Conservation (phyloP, 1,140 invertebrate genomes). For the Harlomillsia oculata region DNA sequence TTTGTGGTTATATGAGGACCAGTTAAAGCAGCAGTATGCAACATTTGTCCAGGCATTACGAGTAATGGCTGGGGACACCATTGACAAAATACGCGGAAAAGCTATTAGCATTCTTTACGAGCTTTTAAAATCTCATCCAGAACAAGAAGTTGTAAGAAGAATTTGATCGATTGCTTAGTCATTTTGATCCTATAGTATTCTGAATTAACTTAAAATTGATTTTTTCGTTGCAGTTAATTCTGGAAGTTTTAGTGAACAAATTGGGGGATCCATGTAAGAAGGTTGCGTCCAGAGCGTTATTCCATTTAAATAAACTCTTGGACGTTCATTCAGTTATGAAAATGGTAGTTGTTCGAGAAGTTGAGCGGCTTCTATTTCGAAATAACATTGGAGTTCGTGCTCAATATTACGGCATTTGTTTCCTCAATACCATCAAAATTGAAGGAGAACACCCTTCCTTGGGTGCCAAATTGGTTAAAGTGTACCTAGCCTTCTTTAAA, state of each 20-base stretch:
- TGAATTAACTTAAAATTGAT: not conserved
- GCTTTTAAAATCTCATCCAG: slow-evolving; percentile 68
- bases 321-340: slow-evolving; percentile 87
- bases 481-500: slow-evolving; percentile 96
- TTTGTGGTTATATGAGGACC: slow-evolving; percentile 69
- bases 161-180: not conserved
- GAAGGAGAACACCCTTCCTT: slow-evolving; percentile 60
- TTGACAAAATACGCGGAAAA: slow-evolving; percentile 71
- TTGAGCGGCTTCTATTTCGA: slow-evolving; percentile 81
- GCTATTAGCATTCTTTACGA: slow-evolving; percentile 66
- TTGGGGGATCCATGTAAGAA: slow-evolving; percentile 83
- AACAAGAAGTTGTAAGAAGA: slow-evolving; percentile 67
- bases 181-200: not conserved
- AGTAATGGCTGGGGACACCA: slow-evolving; percentile 53
- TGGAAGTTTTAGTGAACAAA: slow-evolving; percentile 82
- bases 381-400: slow-evolving; percentile 68
- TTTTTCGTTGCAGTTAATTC: slow-evolving; percentile 49
- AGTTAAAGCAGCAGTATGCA: slow-evolving; percentile 66
- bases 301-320: slow-evolving; percentile 75
- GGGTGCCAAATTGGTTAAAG: slow-evolving; percentile 68
- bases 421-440: slow-evolving; percentile 71
- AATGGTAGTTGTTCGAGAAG: slow-evolving; percentile 67
- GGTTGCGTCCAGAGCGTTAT: slow-evolving; percentile 75
- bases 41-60: slow-evolving; percentile 57
- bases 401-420: slow-evolving; percentile 89